Base-by-base conservation (phyloP, 1,140 invertebrate species). In the Nephila pilipes region DNA sequence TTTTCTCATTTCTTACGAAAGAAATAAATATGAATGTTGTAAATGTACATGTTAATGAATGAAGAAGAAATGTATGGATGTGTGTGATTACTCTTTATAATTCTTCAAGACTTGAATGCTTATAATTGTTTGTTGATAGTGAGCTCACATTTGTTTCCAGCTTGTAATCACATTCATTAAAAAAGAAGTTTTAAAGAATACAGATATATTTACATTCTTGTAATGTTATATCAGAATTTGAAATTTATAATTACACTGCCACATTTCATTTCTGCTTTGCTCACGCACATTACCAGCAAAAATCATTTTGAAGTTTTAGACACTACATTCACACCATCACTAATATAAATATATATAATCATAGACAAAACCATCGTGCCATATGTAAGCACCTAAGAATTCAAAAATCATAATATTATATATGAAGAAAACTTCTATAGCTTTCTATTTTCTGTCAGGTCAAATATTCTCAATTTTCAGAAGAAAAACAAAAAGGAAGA, bases 111-210 rank as follows among this genome's bases (percentile, higher is more conserved):
- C 29, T 60, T 18, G 25, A 18, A 57, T 60, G 83, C 25, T 58
- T 60, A 85, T 25, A 85, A 85, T 54, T 54, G 25, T 83, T 54
- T 83, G 22, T 55, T 83, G 63, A 69, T 58, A 65, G 60, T 32
- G 57, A 46, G 85, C 3, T 87, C 85, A 87, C 60, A 87, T 32
- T 57, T 87, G 57, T 87, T 87, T 83, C 80, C 80, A 83, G 80
- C 22, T 83, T 83, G n/a, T 83, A 29, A n/a, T 54, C 25, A 29
- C 29, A 18, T 18, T 80, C 16, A 80, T 55, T 54, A 83, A 83
- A 46, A 18, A 38, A 80, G 46, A 81, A 46, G 20, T 80, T 38
- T 18, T 32, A 38, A 54, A 25, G 22, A 22, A 54, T 20, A 83
- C 20, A n/a, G 25, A 55, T 55, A 54, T 83, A 83, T 83, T 83